Evolutionary conservation across 2,888 invertebrate genomes (phyloP).

Genomic region (Coelogynopora nodosa): DNA sequence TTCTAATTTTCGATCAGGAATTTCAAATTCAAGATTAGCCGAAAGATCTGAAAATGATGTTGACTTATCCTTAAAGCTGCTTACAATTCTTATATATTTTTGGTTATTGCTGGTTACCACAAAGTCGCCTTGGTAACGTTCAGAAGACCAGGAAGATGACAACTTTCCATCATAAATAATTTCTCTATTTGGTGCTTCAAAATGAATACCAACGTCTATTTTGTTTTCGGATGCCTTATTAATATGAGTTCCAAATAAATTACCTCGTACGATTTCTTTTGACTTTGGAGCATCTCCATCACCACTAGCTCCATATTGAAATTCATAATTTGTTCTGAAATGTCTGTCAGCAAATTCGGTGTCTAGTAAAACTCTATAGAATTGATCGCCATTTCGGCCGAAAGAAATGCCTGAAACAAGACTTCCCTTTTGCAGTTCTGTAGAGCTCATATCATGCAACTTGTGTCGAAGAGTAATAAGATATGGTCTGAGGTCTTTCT

Average conservation of each 20-base stretch:
- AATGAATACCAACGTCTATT: not conserved
- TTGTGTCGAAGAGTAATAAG: slow-evolving; percentile 30
- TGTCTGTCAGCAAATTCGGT: slow-evolving; percentile 25
- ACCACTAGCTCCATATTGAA: not conserved
- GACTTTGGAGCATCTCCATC: not conserved
- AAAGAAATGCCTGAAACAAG: not conserved
- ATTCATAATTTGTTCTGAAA: not conserved
- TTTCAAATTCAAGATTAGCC: not conserved
- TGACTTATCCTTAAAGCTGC: not conserved
- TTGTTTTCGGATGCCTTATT: not conserved
- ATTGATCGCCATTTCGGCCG: slow-evolving; percentile 33
- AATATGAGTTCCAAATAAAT: not conserved
- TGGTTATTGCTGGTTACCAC: not conserved
- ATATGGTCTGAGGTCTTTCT: not conserved
- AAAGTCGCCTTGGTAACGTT: not conserved
- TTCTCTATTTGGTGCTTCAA: not conserved
- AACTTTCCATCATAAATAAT: not conserved
- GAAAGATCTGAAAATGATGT: not conserved
- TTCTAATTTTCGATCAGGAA: not conserved
- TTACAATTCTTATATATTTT: not conserved
- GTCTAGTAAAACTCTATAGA: not conserved
- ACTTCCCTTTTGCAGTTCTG: not conserved
- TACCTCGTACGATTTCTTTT: not conserved
- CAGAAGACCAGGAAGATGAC: not conserved
- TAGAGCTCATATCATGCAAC: slow-evolving; percentile 36